A percentile compares a stretch with the other conserved stretches of the same genome.
Evolutionary conservation across 1,140 invertebrate genomes (phyloP).

Genomic region (Chironomus tepperi): DNA sequence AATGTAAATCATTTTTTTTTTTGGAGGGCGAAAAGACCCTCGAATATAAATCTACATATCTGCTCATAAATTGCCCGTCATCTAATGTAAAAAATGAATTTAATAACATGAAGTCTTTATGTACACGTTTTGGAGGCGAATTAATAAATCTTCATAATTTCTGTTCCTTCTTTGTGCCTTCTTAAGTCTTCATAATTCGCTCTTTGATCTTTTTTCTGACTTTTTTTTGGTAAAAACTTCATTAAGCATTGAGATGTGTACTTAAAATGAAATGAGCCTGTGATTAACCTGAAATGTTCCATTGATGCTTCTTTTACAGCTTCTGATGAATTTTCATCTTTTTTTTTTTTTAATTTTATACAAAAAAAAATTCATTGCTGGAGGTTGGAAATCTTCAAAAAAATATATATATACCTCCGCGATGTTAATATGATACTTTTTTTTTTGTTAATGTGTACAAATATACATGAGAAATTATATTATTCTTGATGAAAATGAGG

Average conservation of each 20-base stretch:
- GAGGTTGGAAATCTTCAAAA: background rate
- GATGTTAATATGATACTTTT: background rate
- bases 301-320: background rate
- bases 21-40: background rate
- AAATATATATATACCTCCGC: background rate
- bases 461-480: too few relatives aligned
- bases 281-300: background rate
- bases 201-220: constrained; percentile 13
- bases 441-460: background rate
- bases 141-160: constrained; percentile 9
- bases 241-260: background rate
- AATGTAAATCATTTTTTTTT: too few relatives aligned
- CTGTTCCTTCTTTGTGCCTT: background rate
- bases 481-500: too few relatives aligned
- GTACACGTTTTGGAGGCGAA: background rate
- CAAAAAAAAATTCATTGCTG: too few relatives aligned
- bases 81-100: background rate
- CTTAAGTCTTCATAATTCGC: constrained; percentile 8
- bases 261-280: background rate
- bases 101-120: background rate
- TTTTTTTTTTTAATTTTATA: background rate
- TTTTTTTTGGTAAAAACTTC: background rate
- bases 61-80: background rate
- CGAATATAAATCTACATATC: background rate
- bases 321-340: background rate